Conservation (phyloP, 1,140 invertebrate species). For the Plutomurus gul region DNA sequence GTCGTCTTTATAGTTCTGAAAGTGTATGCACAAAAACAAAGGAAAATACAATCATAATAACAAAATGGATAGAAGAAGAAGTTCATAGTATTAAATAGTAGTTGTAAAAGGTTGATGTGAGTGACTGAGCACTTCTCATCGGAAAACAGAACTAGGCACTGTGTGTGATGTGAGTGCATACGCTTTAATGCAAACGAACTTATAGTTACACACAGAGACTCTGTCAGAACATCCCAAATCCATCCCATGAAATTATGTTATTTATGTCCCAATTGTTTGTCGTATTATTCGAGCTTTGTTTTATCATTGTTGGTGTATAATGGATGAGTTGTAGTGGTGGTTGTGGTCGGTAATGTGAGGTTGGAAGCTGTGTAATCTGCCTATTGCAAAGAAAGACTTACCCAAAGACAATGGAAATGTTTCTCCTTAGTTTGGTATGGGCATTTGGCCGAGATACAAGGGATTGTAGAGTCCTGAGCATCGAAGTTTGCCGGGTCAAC, state of each 20-base stretch:
- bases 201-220: neutral
- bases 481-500: conserved; percentile 54
- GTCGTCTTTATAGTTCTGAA: neutral
- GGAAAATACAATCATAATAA: neutral
- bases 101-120: neutral
- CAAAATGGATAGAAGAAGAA: neutral
- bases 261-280: conserved; percentile 16
- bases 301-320: too few species aligned
- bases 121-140: neutral
- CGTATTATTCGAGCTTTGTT: conserved; percentile 1
- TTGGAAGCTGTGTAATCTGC: neutral
- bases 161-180: neutral
- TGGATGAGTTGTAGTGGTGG: neutral
- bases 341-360: neutral
- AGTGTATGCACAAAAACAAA: neutral
- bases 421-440: conserved; percentile 76
- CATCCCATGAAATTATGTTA: conserved; percentile 29
- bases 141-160: neutral
- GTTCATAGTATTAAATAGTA: neutral
- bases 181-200: neutral
- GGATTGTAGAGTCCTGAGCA: conserved; percentile 53
- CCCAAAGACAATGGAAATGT: conserved; percentile 86
- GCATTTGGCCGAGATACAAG: conserved; percentile 63
- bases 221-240: too few species aligned
- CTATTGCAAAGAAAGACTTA: conserved; percentile 56